Evolutionary conservation across 2,797 vertebrate species (phyloP), one percentile per base, ranked within the genome.

Genomic region (Danio jaintianensis): DNA sequence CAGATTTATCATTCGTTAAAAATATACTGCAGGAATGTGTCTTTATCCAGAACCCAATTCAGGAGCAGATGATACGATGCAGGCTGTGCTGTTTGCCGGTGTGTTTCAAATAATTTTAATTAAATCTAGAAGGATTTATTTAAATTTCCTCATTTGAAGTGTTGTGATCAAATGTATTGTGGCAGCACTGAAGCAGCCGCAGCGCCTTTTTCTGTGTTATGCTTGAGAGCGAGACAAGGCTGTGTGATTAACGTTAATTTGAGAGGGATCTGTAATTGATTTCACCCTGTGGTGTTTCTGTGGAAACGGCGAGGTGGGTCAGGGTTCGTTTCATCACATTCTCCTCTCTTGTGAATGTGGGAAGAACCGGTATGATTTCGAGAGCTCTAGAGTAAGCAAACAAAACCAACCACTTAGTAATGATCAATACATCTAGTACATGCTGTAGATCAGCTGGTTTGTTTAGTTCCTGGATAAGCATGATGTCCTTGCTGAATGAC

Each of bases 241-340:
- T 36, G 22, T 47, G 72, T 84, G 55, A 82, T 81, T 82, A 82
- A 55, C 52, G 72, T 78, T 86, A 86, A 86, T 85, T 79, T 74
- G 61, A 75, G 68, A 78, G 71, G 81, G 75, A 75, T 75, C 78
- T 84, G 78, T 84, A 82, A 86, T 85, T 86, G 81, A 78, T 84
- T 85, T 74, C 70, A 79, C 78, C 82, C 81, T 62, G 67, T 75
- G 59, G 77, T 77, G 82, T 76, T n/a, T 63, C 69, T 63, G 73
- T 76, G 66, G 74, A 74, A 78, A 81, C 74, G 4, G 61, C 18
- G 71, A 70, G 79, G 72, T 84, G 77, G 81, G 81, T 87, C 79
- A 84, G 78, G 48, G 43, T 61, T 62, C 6, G 78, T 63, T 64
- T 72, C 68, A 63, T 72, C 59, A 55, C 52, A 48, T 61, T 72